phyloP scores from a whole-genome alignment of 2,797 vertebrate species.

The Chromis chromis region DNA sequence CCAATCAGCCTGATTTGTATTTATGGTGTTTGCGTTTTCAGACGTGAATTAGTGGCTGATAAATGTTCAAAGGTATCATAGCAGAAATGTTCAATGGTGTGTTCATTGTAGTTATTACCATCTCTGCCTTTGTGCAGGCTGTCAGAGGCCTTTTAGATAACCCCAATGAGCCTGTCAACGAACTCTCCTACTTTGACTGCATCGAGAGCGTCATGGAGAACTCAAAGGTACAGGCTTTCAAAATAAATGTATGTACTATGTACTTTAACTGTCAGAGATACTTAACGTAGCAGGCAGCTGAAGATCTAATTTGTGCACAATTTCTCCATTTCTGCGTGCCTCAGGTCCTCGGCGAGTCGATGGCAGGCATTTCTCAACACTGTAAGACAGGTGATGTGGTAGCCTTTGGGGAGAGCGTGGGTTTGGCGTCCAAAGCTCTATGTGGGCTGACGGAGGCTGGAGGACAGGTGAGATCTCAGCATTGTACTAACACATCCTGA shows the following conservation, averaged over 20 bases:
- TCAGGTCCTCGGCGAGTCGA: slow-evolving; percentile 96
- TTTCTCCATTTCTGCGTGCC: slow-evolving; percentile 23
- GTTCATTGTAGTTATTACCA: slow-evolving; percentile 16
- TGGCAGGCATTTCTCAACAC: slow-evolving; percentile 98
- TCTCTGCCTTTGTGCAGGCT: slow-evolving; percentile 83
- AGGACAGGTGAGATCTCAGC: slow-evolving; percentile 90
- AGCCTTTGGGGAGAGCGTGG: slow-evolving; percentile 95
- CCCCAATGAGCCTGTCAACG: slow-evolving; percentile 95
- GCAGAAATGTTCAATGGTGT: slow-evolving; percentile 17
- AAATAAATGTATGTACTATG: slow-evolving; percentile 16
- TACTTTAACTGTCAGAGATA: slow-evolving; percentile 34
- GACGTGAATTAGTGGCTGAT: slow-evolving; percentile 36
- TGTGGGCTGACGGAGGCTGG: slow-evolving; percentile 97
- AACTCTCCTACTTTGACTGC: slow-evolving; percentile 98
- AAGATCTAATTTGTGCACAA: slow-evolving; percentile 28
- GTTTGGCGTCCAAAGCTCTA: slow-evolving; percentile 96
- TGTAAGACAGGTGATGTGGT: slow-evolving; percentile 95
- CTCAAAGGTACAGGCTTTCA: slow-evolving; percentile 89
- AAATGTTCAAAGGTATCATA: slow-evolving; percentile 12
- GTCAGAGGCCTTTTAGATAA: slow-evolving; percentile 96
- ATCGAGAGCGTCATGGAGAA: slow-evolving; percentile 99
- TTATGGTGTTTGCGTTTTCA: slow-evolving; percentile 32
- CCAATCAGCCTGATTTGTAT: slow-evolving; percentile 32
- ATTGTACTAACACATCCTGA: slow-evolving; percentile 3
- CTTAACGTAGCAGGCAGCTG: slow-evolving; percentile 20